Evolutionary conservation across 2,797 vertebrate species (phyloP).

Genomic region (Crenichthys baileyi): DNA sequence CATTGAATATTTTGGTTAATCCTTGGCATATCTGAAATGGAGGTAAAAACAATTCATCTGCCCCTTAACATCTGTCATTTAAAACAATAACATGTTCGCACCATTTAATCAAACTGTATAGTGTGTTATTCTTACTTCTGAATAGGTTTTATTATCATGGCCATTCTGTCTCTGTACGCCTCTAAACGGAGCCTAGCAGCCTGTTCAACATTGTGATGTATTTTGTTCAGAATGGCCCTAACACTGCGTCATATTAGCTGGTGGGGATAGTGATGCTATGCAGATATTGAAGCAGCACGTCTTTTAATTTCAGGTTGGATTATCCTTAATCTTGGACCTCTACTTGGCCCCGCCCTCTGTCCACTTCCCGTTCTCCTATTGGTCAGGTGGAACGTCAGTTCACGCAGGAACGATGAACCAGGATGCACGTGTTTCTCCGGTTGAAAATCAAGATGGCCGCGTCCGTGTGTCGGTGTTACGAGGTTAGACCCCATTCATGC

Average conservation of each 20-base stretch:
- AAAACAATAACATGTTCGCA: not conserved
- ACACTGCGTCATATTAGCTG: not conserved
- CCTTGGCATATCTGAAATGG: not conserved
- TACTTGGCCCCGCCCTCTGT: constrained; percentile 36
- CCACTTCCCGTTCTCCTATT: constrained; percentile 44
- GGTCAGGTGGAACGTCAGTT: constrained; percentile 58
- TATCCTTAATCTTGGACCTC: constrained; percentile 32
- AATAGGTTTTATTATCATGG: not conserved
- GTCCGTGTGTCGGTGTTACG: constrained; percentile 78
- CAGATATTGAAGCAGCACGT: not conserved
- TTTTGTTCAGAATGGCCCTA: not conserved
- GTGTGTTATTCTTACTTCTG: not conserved
- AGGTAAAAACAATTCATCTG: not conserved
- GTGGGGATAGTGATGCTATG: not conserved
- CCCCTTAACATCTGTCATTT: too few relatives aligned
- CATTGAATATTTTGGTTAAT: not conserved
- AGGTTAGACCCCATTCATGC: constrained; percentile 64
- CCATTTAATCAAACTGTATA: not conserved
- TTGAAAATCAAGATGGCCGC: constrained; percentile 79
- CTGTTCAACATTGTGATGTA: not conserved
- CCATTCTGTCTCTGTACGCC: not conserved
- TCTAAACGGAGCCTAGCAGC: not conserved
- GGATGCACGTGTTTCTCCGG: constrained; percentile 61
- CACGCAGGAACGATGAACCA: constrained; percentile 40
- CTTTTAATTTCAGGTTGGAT: not conserved